Conservation (phyloP, 2,888 invertebrate genomes). For the Crocallis elinguaria region DNA sequence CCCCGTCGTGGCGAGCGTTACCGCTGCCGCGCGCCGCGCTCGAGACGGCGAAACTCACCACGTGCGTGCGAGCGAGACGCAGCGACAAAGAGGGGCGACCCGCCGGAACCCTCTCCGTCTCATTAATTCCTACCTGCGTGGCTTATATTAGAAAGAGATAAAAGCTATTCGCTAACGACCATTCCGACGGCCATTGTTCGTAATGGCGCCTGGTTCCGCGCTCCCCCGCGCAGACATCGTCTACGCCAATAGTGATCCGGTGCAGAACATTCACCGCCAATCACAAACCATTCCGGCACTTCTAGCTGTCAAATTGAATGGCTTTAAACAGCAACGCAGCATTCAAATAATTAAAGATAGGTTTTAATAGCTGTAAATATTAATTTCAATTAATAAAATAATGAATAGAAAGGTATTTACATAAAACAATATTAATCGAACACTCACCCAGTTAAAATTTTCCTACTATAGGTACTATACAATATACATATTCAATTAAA, state of each 20-base stretch:
- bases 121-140: conserved; percentile 84
- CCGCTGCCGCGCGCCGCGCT: conserved; percentile 82
- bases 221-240: conserved; percentile 69
- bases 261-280: conserved; percentile 85
- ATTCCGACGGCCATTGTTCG: conserved; percentile 82
- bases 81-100: conserved; percentile 58
- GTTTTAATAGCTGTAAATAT: conserved; percentile 6
- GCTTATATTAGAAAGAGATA: conserved; percentile 85
- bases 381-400: background rate
- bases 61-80: conserved; percentile 75
- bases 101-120: conserved; percentile 80
- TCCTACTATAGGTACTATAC: no score
- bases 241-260: conserved; percentile 84
- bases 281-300: conserved; percentile 84
- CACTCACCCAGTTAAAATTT: no score
- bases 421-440: no score
- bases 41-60: conserved; percentile 80
- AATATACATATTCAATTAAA: no score
- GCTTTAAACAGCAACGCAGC: conserved; percentile 69
- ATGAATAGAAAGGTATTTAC: background rate
- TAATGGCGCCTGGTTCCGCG: conserved; percentile 80
- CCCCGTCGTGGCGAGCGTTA: conserved; percentile 87
- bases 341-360: conserved; percentile 41
- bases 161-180: conserved; percentile 84
- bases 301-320: conserved; percentile 83